phyloP scores from a whole-genome alignment of 2,888 invertebrate genomes.

The Neoaliturus tenellus region DNA sequence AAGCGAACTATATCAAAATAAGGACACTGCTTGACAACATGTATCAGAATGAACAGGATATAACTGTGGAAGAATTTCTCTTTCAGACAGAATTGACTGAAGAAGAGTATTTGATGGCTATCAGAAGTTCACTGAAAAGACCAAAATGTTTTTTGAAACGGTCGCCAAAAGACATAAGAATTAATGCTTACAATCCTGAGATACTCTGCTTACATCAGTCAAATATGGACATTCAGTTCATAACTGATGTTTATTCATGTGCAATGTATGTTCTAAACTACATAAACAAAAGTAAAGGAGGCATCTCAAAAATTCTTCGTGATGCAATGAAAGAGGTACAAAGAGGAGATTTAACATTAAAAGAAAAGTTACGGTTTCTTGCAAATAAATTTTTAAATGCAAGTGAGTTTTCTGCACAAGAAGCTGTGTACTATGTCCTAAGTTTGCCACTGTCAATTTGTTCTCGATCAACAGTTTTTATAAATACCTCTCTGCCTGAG shows the following conservation, averaged over 20 bases:
- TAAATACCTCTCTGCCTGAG: neutral
- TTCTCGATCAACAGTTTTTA: neutral
- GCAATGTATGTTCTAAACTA: constrained; percentile 67
- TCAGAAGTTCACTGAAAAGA: constrained; percentile 53
- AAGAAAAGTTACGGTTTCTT: constrained; percentile 63
- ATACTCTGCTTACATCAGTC: neutral
- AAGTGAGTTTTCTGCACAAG: constrained; percentile 67
- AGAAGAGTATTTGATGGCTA: constrained; percentile 56
- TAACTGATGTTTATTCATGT: constrained; percentile 18
- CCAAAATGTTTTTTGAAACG: constrained; percentile 57
- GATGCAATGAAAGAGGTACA: constrained; percentile 49
- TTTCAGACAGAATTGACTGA: constrained; percentile 51
- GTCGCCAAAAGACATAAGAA: constrained; percentile 54
- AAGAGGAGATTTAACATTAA: constrained; percentile 65
- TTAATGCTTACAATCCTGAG: constrained; percentile 62
- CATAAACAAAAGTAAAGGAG: constrained; percentile 63
- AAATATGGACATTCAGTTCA: constrained; percentile 68
- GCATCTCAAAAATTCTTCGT: constrained; percentile 63
- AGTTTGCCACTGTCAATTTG: neutral
- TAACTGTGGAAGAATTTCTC: constrained; percentile 60
- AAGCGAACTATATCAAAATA: neutral
- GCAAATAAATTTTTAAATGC: constrained; percentile 65
- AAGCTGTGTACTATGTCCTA: constrained; percentile 64
- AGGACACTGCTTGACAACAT: neutral
- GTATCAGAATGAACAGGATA: constrained; percentile 22